phyloP scores from a whole-genome alignment of 2,888 invertebrate species.

The Pterostichus niger region DNA sequence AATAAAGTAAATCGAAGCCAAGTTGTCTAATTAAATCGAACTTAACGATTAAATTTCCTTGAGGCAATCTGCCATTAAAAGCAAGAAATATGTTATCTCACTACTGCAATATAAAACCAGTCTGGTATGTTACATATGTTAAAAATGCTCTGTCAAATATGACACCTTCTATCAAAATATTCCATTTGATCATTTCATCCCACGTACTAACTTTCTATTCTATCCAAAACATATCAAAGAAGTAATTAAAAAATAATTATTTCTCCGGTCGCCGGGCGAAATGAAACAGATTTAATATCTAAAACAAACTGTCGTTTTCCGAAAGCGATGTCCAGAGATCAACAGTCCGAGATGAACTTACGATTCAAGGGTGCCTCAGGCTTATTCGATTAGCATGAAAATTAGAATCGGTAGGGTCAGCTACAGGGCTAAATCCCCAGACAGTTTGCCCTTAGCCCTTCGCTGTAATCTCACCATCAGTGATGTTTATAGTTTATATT shows the following conservation, averaged over 20 bases:
- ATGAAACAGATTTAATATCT: conserved; percentile 41
- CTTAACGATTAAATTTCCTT: too few species aligned
- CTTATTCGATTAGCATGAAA: conserved; percentile 56
- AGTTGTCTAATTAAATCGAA: too few species aligned
- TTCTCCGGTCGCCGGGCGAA: conserved; percentile 8
- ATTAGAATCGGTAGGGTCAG: conserved; percentile 56
- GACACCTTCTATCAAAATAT: too few species aligned
- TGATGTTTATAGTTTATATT: background rate
- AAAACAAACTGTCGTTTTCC: conserved; percentile 47
- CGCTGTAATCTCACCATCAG: conserved; percentile 11
- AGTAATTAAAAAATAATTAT: conserved; percentile 33
- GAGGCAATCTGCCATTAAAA: too few species aligned
- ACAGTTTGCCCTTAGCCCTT: background rate
- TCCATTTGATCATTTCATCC: conserved; percentile 18
- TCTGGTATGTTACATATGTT: too few species aligned
- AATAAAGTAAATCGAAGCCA: too few species aligned
- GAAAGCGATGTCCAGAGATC: background rate
- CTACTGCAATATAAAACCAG: too few species aligned
- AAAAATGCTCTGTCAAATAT: too few species aligned
- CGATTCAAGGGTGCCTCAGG: conserved; percentile 17
- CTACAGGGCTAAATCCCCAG: background rate
- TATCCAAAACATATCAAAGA: conserved; percentile 14
- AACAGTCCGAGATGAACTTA: background rate
- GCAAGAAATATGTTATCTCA: too few species aligned
- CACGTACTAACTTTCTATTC: conserved; percentile 4